Evolutionary conservation across 2,888 invertebrate species (phyloP).

Genomic region (Lasioglossum lativentre): DNA sequence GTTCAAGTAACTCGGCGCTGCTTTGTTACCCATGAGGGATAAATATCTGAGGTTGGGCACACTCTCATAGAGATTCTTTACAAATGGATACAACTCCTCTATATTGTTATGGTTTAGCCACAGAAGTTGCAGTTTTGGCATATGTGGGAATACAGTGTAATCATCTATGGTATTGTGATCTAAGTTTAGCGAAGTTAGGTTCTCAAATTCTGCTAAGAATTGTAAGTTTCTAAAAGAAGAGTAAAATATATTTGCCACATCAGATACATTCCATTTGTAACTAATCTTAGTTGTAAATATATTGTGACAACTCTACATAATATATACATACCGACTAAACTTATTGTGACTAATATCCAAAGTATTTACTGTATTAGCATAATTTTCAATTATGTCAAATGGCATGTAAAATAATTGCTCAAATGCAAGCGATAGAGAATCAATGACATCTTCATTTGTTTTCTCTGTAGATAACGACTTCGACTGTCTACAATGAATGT

Average conservation of each 20-base stretch:
- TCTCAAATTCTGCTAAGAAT: constrained; percentile 90
- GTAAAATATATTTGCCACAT: constrained; percentile 1
- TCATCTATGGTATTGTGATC: constrained; percentile 92
- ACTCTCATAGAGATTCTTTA: constrained; percentile 89
- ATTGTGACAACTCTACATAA: background rate
- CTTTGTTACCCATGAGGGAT: constrained; percentile 94
- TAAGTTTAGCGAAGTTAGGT: constrained; percentile 91
- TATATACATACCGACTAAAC: constrained; percentile 79
- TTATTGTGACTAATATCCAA: constrained; percentile 82
- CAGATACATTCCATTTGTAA: background rate
- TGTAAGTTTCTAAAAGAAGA: constrained; percentile 88
- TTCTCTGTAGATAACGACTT: constrained; percentile 67
- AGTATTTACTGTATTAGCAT: constrained; percentile 73
- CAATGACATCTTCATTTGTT: constrained; percentile 65
- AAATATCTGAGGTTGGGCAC: constrained; percentile 91
- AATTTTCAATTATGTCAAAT: constrained; percentile 80
- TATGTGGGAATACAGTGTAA: constrained; percentile 89
- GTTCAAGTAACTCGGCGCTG: constrained; percentile 91
- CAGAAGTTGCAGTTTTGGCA: constrained; percentile 90
- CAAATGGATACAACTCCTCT: constrained; percentile 89
- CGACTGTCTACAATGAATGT: constrained; percentile 77
- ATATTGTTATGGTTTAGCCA: constrained; percentile 89
- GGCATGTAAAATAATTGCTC: constrained; percentile 82
- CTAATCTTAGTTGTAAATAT: background rate
- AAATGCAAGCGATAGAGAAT: constrained; percentile 80